Base-by-base conservation (phyloP, 2,113 vertebrate genomes). In the Clarias batrachus region DNA sequence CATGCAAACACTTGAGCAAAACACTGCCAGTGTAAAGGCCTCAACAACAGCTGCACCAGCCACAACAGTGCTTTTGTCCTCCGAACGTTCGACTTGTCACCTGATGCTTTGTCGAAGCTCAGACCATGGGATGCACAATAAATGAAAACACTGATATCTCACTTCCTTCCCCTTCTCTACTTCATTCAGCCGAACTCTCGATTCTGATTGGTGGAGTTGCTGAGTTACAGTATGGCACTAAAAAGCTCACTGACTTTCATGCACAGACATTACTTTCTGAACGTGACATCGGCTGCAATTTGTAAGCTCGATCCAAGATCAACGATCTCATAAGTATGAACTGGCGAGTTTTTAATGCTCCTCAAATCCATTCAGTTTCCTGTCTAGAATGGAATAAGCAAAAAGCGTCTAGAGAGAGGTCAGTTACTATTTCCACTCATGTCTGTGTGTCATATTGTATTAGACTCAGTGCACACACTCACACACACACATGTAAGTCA, bases 61-160 rank as follows among this genome's bases (percentile, higher is more conserved):
- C 33, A 37, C 56, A 80, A 33, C 27, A 80, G 27, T 33, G 27
- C 25, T 70, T 85, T 71, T 89, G 79, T 84, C 68, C 80, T 84
- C 25, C 63, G 25, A 81, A 62, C 57, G 33, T 70, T 63, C 62
- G 87, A 19, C 19, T 10, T 80, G 85, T 90, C 68, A 59, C 63
- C n/a, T 30, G 65, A 71, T 8, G 77, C 60, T 65, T 65, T 37
- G 52, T 83, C 76, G 79, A 74, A 68, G 5, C 12, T 13, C 33
- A 60, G 59, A 66, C 59, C 30, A 63, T 27, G 60, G 57, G 60
- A 63, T 66, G 78, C 30, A 21, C 57, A 56, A 82, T 85, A 65
- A 81, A 78, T 85, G 48, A 82, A 90, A 85, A 60, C 56, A 85
- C 25, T 65, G 23, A 87, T 80, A 81, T 87, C 65, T 54, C 33